Base-by-base conservation (phyloP, 2,797 vertebrate genomes). In the Phrynocephalus forsythii region DNA sequence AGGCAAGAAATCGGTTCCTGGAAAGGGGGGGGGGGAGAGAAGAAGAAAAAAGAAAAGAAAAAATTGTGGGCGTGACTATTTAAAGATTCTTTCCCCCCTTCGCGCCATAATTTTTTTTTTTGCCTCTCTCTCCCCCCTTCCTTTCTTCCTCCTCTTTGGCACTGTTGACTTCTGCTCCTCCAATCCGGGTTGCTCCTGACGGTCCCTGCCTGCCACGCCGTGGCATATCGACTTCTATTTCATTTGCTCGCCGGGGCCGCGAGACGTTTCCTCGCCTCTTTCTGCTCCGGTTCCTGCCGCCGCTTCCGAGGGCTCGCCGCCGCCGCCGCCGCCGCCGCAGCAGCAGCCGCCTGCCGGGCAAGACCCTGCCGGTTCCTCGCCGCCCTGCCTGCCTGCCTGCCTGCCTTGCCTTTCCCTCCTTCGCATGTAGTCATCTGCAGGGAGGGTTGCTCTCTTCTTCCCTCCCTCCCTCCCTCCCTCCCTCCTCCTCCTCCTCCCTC, bases 61-160 rank as follows among this genome's bases (percentile, higher is more conserved):
- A 44, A 94, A 87, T n/a, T 95, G 95, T 95, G 96, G 97, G 96
- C 95, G 96, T 96, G 95, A 93, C 96, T 93, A 88, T 93, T 88
- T 93, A 90, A 92, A 95, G 93, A 90, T 20, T 20, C 15, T 63
- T 63, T 5, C 60, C 10, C 78, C 72, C 68, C 81, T 82, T 80
- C 87, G 71, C 60, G 60, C 60, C 60, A 63, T 89, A 71, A 30
- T 52, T 52, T 1, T 83, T 81, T 86, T 73, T 76, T 63, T 72
- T 79, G 78, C 80, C 75, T 71, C 56, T 79, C 66, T 87, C 6
- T 83, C 68, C 50, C 73, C 82, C 88, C 92, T 1, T 90, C 92
- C 52, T 56, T 56, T 56, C 88, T 73, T 79, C 63, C 82, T 84
- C 83, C 52, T 89, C 89, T 85, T 87, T 9, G 72, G 26, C 79